Evolutionary conservation across 2,888 invertebrate species (phyloP).

Genomic region (Melanostoma scalare): DNA sequence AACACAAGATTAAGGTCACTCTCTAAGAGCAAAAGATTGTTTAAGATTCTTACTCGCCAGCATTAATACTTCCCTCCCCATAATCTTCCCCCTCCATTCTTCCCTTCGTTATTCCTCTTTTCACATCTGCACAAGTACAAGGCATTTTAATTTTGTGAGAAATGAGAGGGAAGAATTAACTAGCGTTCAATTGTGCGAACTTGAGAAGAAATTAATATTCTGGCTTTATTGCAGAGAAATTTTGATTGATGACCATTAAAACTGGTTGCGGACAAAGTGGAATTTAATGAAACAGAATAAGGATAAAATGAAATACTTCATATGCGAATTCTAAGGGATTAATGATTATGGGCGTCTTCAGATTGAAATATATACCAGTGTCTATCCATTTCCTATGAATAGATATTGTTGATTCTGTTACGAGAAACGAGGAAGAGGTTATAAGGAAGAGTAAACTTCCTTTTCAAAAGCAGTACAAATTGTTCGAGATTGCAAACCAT

Average conservation of each 20-base stretch:
- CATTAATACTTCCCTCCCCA: neutral
- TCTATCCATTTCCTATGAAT: too few relatives aligned
- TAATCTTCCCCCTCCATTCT: neutral
- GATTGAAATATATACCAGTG: too few relatives aligned
- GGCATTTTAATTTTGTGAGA: constrained; percentile 15
- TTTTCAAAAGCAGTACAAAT: too few relatives aligned
- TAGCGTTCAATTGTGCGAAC: constrained; percentile 36
- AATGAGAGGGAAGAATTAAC: constrained; percentile 10
- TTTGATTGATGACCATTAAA: constrained; percentile 57
- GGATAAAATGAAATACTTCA: constrained; percentile 7
- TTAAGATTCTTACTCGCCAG: neutral
- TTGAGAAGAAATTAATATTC: constrained; percentile 40
- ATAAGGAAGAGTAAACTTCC: too few relatives aligned
- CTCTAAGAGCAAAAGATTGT: constrained; percentile 21
- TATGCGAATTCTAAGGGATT: neutral
- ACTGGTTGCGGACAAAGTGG: constrained; percentile 16
- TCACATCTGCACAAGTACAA: constrained; percentile 1
- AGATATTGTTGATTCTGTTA: too few relatives aligned
- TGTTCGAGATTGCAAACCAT: too few relatives aligned
- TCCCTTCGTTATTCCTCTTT: too few relatives aligned
- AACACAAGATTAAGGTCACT: constrained; percentile 57
- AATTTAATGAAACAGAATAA: constrained; percentile 25
- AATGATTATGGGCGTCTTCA: too few relatives aligned
- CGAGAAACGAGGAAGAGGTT: too few relatives aligned
- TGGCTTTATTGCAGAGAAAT: constrained; percentile 6